Percentiles rank a stretch among this genome's conserved stretches.
phyloP scores from a whole-genome alignment of 2,113 vertebrate genomes.

The Neodontobutis hainanensis region DNA sequence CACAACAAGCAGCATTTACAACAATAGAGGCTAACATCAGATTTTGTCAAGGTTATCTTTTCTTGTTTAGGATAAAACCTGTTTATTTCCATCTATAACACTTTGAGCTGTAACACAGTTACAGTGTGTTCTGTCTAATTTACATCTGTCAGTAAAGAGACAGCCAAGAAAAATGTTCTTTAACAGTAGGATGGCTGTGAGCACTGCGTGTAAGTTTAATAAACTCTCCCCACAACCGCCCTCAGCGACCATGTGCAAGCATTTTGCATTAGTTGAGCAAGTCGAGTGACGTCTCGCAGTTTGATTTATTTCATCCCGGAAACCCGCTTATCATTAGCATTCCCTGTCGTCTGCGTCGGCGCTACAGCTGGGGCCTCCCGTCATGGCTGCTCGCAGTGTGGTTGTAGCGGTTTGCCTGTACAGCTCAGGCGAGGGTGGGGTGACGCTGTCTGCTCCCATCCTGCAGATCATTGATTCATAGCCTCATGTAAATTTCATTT shows the following conservation, averaged over 20 bases:
- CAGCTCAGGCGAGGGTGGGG: slow-evolving; percentile 1
- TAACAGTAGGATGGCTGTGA: slow-evolving; percentile 41
- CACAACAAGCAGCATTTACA: no score
- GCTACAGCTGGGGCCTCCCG: slow-evolving; percentile 3
- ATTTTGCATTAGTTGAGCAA: slow-evolving; percentile 47
- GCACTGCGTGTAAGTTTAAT: slow-evolving; percentile 55
- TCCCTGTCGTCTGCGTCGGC: slow-evolving; percentile 39
- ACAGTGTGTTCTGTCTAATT: slow-evolving; percentile 49
- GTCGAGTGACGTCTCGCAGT: slow-evolving; percentile 33
- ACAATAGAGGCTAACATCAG: not conserved
- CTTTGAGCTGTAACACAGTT: slow-evolving; percentile 1
- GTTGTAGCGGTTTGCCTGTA: slow-evolving; percentile 29
- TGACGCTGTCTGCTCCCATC: slow-evolving; percentile 14
- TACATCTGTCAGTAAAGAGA: slow-evolving; percentile 56
- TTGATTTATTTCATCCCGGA: slow-evolving; percentile 59
- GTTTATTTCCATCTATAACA: slow-evolving; percentile 3
- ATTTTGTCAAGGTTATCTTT: not conserved
- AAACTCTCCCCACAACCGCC: slow-evolving; percentile 53
- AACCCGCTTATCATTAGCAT: slow-evolving; percentile 47
- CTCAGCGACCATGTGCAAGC: slow-evolving; percentile 31
- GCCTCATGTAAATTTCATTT: slow-evolving; percentile 63
- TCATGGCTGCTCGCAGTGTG: slow-evolving; percentile 26
- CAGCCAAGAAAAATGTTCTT: slow-evolving; percentile 54
- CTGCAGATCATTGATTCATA: slow-evolving; percentile 56
- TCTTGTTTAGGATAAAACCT: slow-evolving; percentile 6